Evolutionary conservation across 2,113 vertebrate species (phyloP).

Genomic region (Castor canadensis): DNA sequence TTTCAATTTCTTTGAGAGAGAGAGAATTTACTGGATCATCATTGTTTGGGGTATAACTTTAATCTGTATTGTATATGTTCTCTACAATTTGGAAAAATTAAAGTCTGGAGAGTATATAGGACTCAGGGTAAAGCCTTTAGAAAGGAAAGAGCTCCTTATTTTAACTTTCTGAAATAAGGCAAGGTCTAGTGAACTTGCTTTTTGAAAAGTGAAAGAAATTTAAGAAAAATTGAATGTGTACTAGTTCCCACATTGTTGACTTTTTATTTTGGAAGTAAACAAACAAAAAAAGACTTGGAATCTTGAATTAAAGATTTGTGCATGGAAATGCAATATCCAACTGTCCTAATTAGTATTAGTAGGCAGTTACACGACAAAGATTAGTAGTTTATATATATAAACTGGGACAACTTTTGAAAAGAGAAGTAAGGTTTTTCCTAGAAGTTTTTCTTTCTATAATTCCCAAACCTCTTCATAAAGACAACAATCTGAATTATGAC

Average conservation of each 20-base stretch:
- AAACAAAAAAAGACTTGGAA: background rate
- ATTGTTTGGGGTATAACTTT: background rate
- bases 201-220: conserved; percentile 24
- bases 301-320: conserved; percentile 26
- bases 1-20: background rate
- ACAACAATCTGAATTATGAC: background rate
- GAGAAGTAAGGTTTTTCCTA: background rate
- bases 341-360: background rate
- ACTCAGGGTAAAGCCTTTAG: background rate
- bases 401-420: background rate
- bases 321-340: background rate
- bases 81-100: background rate
- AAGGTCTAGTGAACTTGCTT: background rate
- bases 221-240: background rate
- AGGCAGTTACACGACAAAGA: background rate
- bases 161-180: background rate
- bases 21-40: background rate
- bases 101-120: background rate
- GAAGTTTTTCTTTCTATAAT: background rate
- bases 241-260: background rate
- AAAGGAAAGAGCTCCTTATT: background rate
- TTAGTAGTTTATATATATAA: background rate
- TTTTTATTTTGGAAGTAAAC: background rate
- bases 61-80: background rate
- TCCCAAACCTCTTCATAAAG: background rate